Base-by-base conservation (phyloP, 2,888 invertebrate species). In the Caenorhabditis drosophilae region DNA sequence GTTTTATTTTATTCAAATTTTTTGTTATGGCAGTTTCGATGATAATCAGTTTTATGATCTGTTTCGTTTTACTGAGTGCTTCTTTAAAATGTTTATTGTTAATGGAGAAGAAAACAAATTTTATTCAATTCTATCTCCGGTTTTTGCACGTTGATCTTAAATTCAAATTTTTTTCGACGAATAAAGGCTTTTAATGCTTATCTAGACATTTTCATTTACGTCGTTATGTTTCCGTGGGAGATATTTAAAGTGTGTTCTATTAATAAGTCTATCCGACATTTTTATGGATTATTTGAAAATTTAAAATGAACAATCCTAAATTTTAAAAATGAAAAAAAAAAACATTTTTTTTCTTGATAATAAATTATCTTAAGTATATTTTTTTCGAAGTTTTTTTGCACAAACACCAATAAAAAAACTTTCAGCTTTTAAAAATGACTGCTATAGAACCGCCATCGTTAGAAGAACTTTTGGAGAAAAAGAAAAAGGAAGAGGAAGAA, bases 401-500 rank as follows among this genome's bases (percentile, higher is more conserved):
- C n/a, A n/a, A n/a, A n/a, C n/a, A n/a, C n/a, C n/a, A n/a, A n/a
- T n/a, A n/a, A n/a, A n/a, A n/a, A n/a, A n/a, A n/a, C n/a, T n/a
- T n/a, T n/a, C n/a, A n/a, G n/a, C n/a, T n/a, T n/a, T 45, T 45
- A n/a, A 16, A 36, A 50, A 58, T 60, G 67, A 57, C 67, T 4
- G 63, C 75, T 46, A n/a, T n/a, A n/a, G 95, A 96, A 83, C 98
- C 98, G 0, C 86, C 97, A 16, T 97, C 97, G 4, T 86, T 99
- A 55, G 98, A 98, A 84, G 96, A 99, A 84, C 85, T 99, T 38
- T 86, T 98, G 46, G 91, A 92, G 0, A 95, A 94, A 85, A 95
- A 95, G 84, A 95, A 97, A 83, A 92, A 92, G 0, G 95, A 95
- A 83, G 94, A 96, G 84, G 92, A 91, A 80, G 93, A 92, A 1